Base-by-base conservation (phyloP, 2,113 vertebrate genomes). In the Nymphicus hollandicus region DNA sequence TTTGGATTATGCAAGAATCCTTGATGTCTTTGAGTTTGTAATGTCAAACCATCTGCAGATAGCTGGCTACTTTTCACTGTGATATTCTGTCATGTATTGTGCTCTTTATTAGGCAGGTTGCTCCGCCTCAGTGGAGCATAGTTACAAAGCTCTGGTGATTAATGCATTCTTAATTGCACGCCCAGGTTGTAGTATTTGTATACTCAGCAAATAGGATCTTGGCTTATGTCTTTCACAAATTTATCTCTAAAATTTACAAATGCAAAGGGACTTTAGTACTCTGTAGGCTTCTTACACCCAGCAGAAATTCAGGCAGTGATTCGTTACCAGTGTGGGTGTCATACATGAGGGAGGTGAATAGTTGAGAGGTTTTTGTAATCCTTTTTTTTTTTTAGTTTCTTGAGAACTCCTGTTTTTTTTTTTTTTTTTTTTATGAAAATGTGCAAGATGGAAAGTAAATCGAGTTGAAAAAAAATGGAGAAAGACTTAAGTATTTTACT, bases 241-340 rank as follows among this genome's bases (percentile, higher is more conserved):
- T 52, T 65, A 8, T 33, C 7, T 68, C 6, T 55, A 47, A 79
- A 53, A 56, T 47, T 47, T 41, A 53, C 10, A 79, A 73, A 68
- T 35, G 20, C 0, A 1, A 47, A 46, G 39, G 11, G 18, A 13
- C 15, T 28, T 33, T 1, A 43, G 23, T 46, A n/a, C 6, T 72
- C 41, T 53, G 13, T 27, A 31, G 25, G 53, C n/a, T 69, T 13
- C 41, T 7, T 69, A 49, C 11, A n/a, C 18, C 7, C 33, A 66
- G 25, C 35, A 65, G 11, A 66, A 83, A 37, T 68, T 88, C 16
- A 43, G 64, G 20, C 29, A 73, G 19, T 50, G 31, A 12, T 71
- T 69, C 9, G 3, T 87, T 53, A 11, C 27, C 35, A 50, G 0
- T 0, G 1, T 31, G 8, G 27, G 9, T 78, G 7, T 71, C 19